Evolutionary conservation across 2,113 vertebrate species (phyloP), one percentile per base, ranked within the genome.

Genomic region (Serilophus lunatus): DNA sequence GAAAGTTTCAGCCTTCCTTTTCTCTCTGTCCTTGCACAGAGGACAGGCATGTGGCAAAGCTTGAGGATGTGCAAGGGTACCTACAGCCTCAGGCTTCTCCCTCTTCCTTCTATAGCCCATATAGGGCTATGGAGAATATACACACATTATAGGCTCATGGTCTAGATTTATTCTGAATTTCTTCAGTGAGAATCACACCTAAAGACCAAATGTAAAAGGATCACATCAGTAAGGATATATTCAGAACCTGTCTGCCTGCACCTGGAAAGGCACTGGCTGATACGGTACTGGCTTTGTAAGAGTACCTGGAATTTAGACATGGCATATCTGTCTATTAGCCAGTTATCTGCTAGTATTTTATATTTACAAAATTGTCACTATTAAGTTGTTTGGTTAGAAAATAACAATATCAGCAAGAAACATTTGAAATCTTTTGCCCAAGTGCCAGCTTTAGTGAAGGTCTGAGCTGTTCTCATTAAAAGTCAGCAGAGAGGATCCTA

Each of bases 401-500:
- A 89, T 33, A 83, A 61, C 44, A 53, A 29, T 45, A 91, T 68
- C 54, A 66, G 86, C 54, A 74, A 93, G 56, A 84, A 91, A 74
- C 26, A 45, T 47, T 53, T 71, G 77, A 91, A 89, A 84, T 86
- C 72, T 81, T 89, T 83, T 78, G 56, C 56, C 57, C 0, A 0
- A 86, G 86, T 36, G 84, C 56, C 84, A 89, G 83, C 77, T 91
- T 84, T 47, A 84, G 54, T 50, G 69, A 78, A 74, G 44, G 64
- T 47, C 86, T 83, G 88, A 65, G 91, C 42, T 81, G 47, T 22
- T 86, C 82, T 94, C 91, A 86, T 88, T 92, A 81, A 78, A 75
- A 92, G 93, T 90, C 92, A 88, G 70, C 75, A 76, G 66, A 89
- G 78, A 95, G 88, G 65, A 88, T 95, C 71, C 71, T 65, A 70